Evolutionary conservation across 2,113 vertebrate genomes (phyloP), one percentile per base, ranked within the genome.

Genomic region (Sinosuthora webbiana): DNA sequence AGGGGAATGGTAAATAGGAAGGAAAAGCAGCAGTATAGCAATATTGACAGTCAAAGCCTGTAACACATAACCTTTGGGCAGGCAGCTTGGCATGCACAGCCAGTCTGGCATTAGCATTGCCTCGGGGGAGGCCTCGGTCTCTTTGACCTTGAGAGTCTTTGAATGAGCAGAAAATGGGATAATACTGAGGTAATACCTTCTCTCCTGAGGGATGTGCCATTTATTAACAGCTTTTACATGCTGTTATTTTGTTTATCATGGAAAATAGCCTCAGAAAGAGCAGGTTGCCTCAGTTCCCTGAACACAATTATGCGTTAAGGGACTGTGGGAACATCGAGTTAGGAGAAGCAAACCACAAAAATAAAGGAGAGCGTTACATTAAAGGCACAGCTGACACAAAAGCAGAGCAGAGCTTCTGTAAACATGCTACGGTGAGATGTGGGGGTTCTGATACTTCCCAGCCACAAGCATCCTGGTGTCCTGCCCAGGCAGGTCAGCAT

Each of bases 121-220:
- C 84, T 86, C 5, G 0, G 49, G 95, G 49, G 93, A 93, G 7
- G 49, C 63, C 67, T 83, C 0, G 0, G 56, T 87, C 87, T 90
- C 59, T 82, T 47, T 88, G 92, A 95, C 83, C 89, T 94, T 88
- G 86, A 83, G 27, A 92, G 76, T 83, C 68, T 80, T 53, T 53
- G 50, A 90, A 86, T 77, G 78, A 90, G 82, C 78, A 93, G 87
- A 93, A 94, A 94, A 74, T 62, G 24, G 84, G 82, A 79, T 90
- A 65, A 83, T 37, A 73, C 45, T 15, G 69, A 90, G 82, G 55
- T 47, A 95, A 85, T 83, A 10, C 19, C 59, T 81, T 73, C 37
- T 42, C 90, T 95, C 92, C 65, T 70, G 76, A 93, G 87, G 22
- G 53, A 93, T 22, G 33, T 47, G 31, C 35, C 33, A 5, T 86